Conservation (phyloP, 35 echinoderm and acorn worm species). For the Ophiothrix spiculata region DNA sequence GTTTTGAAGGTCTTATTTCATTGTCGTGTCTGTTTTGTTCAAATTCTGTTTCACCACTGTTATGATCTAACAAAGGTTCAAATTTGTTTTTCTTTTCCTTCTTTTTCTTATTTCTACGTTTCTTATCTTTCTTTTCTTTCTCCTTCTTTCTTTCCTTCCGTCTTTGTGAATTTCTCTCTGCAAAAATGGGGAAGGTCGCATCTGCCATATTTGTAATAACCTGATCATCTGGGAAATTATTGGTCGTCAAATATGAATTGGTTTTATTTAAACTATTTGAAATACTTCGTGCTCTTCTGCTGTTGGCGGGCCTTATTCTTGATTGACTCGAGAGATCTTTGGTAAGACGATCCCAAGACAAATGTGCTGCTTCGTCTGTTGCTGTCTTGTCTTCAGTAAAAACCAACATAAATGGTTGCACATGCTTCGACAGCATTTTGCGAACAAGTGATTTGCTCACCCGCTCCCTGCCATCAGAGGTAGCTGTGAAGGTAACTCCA, state of each 20-base stretch:
- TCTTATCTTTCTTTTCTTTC: slow-evolving; percentile 26
- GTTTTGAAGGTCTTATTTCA: not conserved
- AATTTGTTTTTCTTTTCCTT: slow-evolving; percentile 7
- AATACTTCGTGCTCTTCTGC: slow-evolving; percentile 17
- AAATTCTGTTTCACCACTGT: not conserved
- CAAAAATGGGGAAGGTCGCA: slow-evolving; percentile 40
- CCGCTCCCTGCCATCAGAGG: not conserved
- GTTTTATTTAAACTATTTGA: not conserved
- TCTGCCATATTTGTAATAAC: slow-evolving; percentile 4
- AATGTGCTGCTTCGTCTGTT: slow-evolving; percentile 11
- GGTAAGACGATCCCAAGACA: slow-evolving; percentile 25
- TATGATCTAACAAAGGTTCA: slow-evolving; percentile 1
- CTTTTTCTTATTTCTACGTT: not conserved
- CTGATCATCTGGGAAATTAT: slow-evolving; percentile 23
- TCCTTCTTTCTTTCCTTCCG: slow-evolving; percentile 32
- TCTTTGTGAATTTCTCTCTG: slow-evolving; percentile 39
- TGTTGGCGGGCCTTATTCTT: too few species aligned
- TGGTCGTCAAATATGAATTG: slow-evolving; percentile 25
- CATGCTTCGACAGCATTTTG: slow-evolving; percentile 12
- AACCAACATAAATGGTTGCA: slow-evolving; percentile 45
- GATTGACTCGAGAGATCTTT: not conserved
- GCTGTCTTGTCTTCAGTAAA: slow-evolving; percentile 25
- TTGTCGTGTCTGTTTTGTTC: not conserved
- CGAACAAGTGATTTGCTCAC: not conserved
- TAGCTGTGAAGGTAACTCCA: not conserved